A percentile compares a stretch with the other conserved stretches of the same genome.
phyloP scores from a whole-genome alignment of 2,113 vertebrate genomes.

The Dissostichus mawsoni region DNA sequence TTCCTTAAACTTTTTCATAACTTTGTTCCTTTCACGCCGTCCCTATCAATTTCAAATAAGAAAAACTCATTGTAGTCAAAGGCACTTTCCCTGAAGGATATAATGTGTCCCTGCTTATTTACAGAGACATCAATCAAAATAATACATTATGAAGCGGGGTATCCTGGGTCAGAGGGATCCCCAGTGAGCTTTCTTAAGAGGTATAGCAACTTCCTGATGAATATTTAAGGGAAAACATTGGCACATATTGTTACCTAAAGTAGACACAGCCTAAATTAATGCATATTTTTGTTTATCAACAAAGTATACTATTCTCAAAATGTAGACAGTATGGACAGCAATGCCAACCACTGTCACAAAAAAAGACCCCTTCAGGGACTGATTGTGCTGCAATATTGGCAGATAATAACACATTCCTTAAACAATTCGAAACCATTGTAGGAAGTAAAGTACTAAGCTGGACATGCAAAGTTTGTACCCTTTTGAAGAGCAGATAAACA shows the following conservation, averaged over 20 bases:
- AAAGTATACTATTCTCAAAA: not conserved
- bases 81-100: slow-evolving; percentile 12
- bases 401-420: not conserved
- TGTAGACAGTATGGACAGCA: not conserved
- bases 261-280: not conserved
- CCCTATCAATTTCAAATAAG: slow-evolving; percentile 15
- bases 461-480: no score
- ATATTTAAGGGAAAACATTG: not conserved
- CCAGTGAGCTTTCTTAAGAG: not conserved
- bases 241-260: not conserved
- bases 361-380: no score
- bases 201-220: not conserved
- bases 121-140: slow-evolving; percentile 4
- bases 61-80: slow-evolving; percentile 5
- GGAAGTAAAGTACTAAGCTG: no score
- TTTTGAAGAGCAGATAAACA: no score
- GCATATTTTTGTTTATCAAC: not conserved
- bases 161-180: slow-evolving; percentile 3
- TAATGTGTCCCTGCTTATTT: slow-evolving; percentile 20
- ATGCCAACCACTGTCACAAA: not conserved
- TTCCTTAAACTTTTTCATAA: slow-evolving; percentile 14
- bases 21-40: not conserved
- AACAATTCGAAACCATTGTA: no score
- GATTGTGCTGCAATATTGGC: no score
- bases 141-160: slow-evolving; percentile 28